Base-by-base conservation (phyloP, 2,113 vertebrate species). In the Campylomormyrus numenius region DNA sequence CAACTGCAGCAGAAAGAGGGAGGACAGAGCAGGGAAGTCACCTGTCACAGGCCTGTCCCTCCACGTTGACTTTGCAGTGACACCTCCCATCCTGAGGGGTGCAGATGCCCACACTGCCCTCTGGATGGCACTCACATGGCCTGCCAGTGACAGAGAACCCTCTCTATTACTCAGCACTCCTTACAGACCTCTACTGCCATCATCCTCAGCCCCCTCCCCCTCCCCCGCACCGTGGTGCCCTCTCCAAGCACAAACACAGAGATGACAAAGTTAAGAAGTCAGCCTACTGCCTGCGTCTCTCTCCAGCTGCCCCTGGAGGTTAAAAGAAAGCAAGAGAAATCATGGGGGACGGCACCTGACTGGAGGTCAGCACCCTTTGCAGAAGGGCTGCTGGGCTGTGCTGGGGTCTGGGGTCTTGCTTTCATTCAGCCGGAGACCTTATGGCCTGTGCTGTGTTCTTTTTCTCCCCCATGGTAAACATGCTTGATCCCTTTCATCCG, bases 41-140 rank as follows among this genome's bases (percentile, higher is more conserved):
- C 98, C 97, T 97, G 96, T 97, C 95, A 91, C 98, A 99, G 88
- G 94, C 66, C 15, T 95, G 93, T 11, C 98, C 98, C 92, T 99
- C 98, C 91, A 97, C 97, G 2, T 95, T 96, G 17, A 91, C 88
- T 91, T 97, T 98, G 93, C 98, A 99, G 91, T 92, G 91, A 85
- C 98, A 99, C 2, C 74, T 94, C 66, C 98, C 98, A 0, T 97
- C 96, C 94, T 88, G 93, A 74, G 96, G 92, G 46, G 97, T 96
- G 10, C 98, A 99, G 85, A 93, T 88, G 15, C 93, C 97, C 88
- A 96, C 91, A 1, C 95, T 98, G 83, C 98, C 98, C 0, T 92
- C 93, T 0, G 94, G 92, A 90, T 95, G 90, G 4, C 98, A 99
- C 31, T 92, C 84, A n/a, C 98, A 99, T 7, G 94, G 93, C 92